phyloP scores from a whole-genome alignment of 2,113 vertebrate genomes.

The Gopherus evgoodei region DNA sequence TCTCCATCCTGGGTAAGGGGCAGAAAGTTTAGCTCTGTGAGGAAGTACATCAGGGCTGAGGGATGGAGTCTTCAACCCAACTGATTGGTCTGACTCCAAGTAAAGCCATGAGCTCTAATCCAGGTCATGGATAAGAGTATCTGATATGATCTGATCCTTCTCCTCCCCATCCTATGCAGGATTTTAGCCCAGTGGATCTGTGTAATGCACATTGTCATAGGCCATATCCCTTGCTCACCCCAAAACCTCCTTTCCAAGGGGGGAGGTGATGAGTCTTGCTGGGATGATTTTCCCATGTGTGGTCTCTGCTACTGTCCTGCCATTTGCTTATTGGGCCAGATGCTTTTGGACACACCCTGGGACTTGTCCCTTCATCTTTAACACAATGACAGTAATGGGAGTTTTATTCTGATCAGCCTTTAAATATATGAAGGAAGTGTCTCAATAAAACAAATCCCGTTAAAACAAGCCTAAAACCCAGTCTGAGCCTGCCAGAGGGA shows the following conservation, averaged over 20 bases:
- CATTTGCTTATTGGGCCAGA: background rate
- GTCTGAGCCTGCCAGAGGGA: background rate
- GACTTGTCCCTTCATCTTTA: background rate
- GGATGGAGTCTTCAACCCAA: background rate
- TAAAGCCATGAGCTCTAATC: background rate
- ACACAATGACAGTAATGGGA: background rate
- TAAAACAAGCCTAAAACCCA: background rate
- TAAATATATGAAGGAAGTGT: background rate
- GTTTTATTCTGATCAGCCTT: background rate
- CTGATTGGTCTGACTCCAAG: background rate
- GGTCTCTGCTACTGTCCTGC: background rate
- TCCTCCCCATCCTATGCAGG: background rate
- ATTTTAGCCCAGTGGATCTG: background rate
- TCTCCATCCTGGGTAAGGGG: background rate
- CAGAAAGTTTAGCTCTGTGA: background rate
- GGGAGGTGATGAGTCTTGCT: background rate
- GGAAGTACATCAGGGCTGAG: background rate
- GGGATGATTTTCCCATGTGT: background rate
- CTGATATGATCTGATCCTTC: background rate
- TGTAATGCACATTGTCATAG: background rate
- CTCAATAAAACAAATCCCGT: background rate
- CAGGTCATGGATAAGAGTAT: background rate
- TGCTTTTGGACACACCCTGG: background rate
- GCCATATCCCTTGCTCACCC: background rate
- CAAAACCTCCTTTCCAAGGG: background rate